A percentile compares a stretch with the other conserved stretches of the same genome.
phyloP scores from a whole-genome alignment of 2,797 vertebrate genomes.

The Emys orbicularis region DNA sequence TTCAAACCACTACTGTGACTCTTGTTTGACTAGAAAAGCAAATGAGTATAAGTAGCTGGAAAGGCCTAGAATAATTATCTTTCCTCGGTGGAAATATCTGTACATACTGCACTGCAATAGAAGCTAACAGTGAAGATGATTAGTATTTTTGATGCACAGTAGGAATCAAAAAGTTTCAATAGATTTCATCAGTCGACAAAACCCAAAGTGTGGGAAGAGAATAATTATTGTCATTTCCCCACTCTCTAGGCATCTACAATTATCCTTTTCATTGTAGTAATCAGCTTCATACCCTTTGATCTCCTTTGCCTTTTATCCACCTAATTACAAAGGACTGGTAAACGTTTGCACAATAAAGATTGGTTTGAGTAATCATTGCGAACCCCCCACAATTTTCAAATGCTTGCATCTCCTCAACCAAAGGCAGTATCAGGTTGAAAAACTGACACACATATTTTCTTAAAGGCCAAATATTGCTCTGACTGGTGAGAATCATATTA shows the following conservation, averaged over 20 bases:
- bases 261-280: conserved; percentile 24
- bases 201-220: background rate
- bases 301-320: conserved; percentile 22
- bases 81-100: conserved; percentile 2
- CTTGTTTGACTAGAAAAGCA: background rate
- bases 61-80: background rate
- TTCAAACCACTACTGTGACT: background rate
- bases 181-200: conserved; percentile 35
- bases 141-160: conserved; percentile 5
- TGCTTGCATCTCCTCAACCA: conserved; percentile 1
- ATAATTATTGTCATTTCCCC: conserved; percentile 50
- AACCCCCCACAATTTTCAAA: conserved; percentile 7
- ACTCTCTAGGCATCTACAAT: conserved; percentile 13
- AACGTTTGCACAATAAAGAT: conserved; percentile 24
- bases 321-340: conserved; percentile 40
- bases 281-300: conserved; percentile 45
- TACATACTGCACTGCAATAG: background rate
- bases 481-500: background rate
- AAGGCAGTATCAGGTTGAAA: background rate
- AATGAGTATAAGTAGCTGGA: background rate
- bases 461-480: background rate
- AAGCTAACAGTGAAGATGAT: background rate
- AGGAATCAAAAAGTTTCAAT: conserved; percentile 37
- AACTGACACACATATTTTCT: background rate
- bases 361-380: background rate